phyloP scores from a whole-genome alignment of 2,888 invertebrate species.

The Xestia rhomboidea region DNA sequence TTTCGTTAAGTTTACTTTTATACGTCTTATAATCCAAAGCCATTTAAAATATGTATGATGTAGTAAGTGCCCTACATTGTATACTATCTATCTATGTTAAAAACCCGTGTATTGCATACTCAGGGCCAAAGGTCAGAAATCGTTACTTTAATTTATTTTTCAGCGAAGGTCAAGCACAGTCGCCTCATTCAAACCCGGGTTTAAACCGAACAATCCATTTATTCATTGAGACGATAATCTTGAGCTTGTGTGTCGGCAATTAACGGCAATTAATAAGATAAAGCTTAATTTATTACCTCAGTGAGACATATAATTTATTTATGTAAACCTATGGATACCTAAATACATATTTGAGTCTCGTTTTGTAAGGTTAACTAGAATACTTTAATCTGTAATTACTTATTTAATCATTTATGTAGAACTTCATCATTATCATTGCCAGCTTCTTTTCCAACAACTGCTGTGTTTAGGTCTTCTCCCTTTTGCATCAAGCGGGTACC shows the following conservation, averaged over 20 bases:
- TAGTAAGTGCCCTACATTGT: background rate
- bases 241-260: constrained; percentile 43
- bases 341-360: background rate
- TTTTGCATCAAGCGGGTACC: background rate
- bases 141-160: constrained; percentile 5
- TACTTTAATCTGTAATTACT: background rate
- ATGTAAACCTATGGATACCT: constrained; percentile 5
- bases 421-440: background rate
- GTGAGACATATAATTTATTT: constrained; percentile 34
- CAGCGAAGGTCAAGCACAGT: background rate
- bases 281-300: constrained; percentile 45
- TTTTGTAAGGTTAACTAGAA: constrained; percentile 7
- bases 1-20: too few species aligned
- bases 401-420: background rate
- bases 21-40: background rate
- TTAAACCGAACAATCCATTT: constrained; percentile 20
- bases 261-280: constrained; percentile 45
- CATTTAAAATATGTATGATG: background rate
- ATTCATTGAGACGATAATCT: constrained; percentile 45
- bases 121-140: background rate
- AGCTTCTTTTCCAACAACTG: background rate
- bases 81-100: background rate
- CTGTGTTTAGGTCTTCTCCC: background rate
- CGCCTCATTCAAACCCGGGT: constrained; percentile 1
- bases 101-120: too few species aligned